Base-by-base conservation (phyloP, 1,140 invertebrate species). In the Calephelis virginiensis region DNA sequence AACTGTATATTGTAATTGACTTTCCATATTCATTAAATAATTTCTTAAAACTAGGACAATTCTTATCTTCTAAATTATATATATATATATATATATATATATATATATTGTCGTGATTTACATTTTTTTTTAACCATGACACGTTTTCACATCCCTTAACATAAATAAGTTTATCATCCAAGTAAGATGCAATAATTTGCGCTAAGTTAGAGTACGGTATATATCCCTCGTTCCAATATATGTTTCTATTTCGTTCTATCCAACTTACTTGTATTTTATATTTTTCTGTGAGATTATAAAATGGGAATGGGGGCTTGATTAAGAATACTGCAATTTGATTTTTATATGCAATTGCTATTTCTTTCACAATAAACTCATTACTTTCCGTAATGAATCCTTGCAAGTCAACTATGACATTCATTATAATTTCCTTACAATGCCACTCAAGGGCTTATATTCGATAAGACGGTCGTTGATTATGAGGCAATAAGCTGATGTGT, bases 401-500 rank as follows among this genome's bases (percentile, higher is more conserved):
- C 10, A 72, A 53, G 64, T 72, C 71, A 10, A 69, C 64, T 14
- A 72, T 64, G 38, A 56, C 56, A 38, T 38, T 72, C 63, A 72
- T 68, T 49, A 46, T 53, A 69, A 40, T 67, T 68, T 72, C n/a
- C 66, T 53, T 10, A 75, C 73, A 61, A 72, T 68, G 47, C 66
- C 69, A 45, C 62, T 73, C 11, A 76, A 61, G 6, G 71, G 74
- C 64, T 60, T 76, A 53, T 76, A 74, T 68, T 76, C 72, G 14
- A 70, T 14, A 13, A 76, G 47, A 8, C 62, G 63, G 63, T 76
- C 72, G 66, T 76, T 73, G 12, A 76, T 66, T 45, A 74, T 74
- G 38, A 76, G 47, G 66, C 74, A 76, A 62, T 76, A 74, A 0
- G 72, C 74, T 46, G 65, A 14, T 50, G 74, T 76, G 45, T 74